Conservation (phyloP, 2,113 vertebrate genomes). For the Cyanistes caeruleus region DNA sequence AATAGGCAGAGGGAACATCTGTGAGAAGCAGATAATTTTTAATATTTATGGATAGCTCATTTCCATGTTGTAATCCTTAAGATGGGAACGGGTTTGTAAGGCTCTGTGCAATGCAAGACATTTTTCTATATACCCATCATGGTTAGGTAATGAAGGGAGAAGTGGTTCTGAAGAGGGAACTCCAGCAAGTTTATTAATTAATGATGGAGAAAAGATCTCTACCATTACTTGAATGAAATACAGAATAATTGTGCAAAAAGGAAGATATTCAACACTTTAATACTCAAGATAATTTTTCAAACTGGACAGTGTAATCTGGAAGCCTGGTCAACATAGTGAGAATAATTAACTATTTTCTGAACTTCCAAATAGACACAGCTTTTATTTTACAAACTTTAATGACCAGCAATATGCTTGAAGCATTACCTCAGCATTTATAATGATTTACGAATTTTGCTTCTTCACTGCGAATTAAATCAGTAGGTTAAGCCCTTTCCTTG, state of each 20-base stretch:
- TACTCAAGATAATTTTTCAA: not conserved
- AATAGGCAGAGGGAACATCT: slow-evolving; percentile 74
- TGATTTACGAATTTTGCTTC: not conserved
- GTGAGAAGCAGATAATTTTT: slow-evolving; percentile 72
- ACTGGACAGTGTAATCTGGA: not conserved
- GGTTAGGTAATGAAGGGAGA: not conserved
- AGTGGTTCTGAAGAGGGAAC: slow-evolving; percentile 14
- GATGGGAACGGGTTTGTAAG: not conserved
- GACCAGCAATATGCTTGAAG: not conserved
- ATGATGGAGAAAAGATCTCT: not conserved
- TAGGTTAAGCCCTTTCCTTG: not conserved
- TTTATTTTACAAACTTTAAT: not conserved
- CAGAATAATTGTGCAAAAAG: not conserved
- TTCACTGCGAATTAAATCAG: not conserved
- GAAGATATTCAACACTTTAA: not conserved
- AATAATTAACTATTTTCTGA: not conserved
- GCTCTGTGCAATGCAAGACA: not conserved
- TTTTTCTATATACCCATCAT: slow-evolving; percentile 34
- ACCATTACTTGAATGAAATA: not conserved
- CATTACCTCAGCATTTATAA: not conserved
- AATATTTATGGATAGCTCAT: slow-evolving; percentile 75
- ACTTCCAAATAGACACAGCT: not conserved
- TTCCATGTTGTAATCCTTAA: slow-evolving; percentile 62
- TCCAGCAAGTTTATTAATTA: slow-evolving; percentile 42
- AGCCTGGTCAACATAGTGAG: not conserved